Evolutionary conservation across 2,888 invertebrate species (phyloP).

Genomic region (Nineta flava): DNA sequence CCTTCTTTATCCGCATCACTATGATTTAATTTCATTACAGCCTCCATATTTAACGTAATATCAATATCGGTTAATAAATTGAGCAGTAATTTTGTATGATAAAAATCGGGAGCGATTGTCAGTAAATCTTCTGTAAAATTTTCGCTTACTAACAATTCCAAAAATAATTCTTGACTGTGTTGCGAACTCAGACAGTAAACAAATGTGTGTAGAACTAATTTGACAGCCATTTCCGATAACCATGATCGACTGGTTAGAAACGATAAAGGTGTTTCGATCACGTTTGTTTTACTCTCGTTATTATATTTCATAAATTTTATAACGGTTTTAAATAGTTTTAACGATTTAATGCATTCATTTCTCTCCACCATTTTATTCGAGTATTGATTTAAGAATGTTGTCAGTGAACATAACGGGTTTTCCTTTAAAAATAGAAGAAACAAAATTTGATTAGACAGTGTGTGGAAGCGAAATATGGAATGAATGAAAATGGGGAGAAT

Average conservation of each 20-base stretch:
- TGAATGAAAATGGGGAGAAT: no score
- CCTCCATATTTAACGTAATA: slow-evolving; percentile 33
- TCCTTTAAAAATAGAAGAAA: slow-evolving; percentile 32
- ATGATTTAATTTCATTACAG: slow-evolving; percentile 18
- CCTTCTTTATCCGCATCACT: slow-evolving; percentile 19
- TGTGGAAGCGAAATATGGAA: no score
- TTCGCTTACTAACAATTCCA: slow-evolving; percentile 38
- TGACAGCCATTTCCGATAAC: slow-evolving; percentile 38
- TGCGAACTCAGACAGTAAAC: slow-evolving; percentile 44
- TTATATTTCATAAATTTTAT: slow-evolving; percentile 19
- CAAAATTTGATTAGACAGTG: no score
- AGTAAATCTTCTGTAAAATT: slow-evolving; percentile 38
- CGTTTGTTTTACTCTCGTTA: slow-evolving; percentile 16
- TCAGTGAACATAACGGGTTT: slow-evolving; percentile 41
- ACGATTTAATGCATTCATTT: slow-evolving; percentile 16
- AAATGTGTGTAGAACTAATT: slow-evolving; percentile 42
- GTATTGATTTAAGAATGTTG: slow-evolving; percentile 36
- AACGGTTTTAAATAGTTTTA: slow-evolving; percentile 25
- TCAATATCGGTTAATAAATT: slow-evolving; percentile 40
- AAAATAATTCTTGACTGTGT: slow-evolving; percentile 43
- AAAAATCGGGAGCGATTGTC: slow-evolving; percentile 29
- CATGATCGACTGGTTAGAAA: slow-evolving; percentile 34
- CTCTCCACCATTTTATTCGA: slow-evolving; percentile 10
- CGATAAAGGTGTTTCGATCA: slow-evolving; percentile 28
- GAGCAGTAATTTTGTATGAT: slow-evolving; percentile 30